These are phyloP conservation scores for Nothoprocta pentlandii DNA, from an alignment of 2,113 vertebrate species.

Conservation along the genomic window DNA sequence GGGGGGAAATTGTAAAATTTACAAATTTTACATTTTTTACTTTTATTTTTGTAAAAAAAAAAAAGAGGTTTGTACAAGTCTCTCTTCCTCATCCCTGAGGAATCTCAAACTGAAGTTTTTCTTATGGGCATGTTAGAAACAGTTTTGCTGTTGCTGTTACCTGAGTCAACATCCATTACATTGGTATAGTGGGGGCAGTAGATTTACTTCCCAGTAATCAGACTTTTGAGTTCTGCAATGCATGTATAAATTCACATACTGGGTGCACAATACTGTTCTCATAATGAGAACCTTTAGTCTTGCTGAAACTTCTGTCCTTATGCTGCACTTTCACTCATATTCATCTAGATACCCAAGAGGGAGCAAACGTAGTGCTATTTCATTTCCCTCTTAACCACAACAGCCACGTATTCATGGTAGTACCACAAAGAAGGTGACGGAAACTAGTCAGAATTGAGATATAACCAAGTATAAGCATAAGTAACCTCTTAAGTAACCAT, in stretches of 20 bases:
- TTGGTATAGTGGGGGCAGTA: neutral
- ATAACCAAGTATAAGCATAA: neutral
- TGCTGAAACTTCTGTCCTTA: neutral
- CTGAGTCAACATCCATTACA: neutral
- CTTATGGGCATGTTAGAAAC: neutral
- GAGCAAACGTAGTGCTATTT: neutral
- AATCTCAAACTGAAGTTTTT: neutral
- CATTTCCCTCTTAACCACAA: neutral
- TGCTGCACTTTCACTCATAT: neutral
- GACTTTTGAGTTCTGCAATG: neutral
- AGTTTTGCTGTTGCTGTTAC: neutral
- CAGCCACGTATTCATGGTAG: neutral
- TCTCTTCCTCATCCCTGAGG: neutral
- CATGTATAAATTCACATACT: neutral
- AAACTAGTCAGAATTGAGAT: neutral
- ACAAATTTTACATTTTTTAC: too few relatives aligned
- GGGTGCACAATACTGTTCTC: neutral
- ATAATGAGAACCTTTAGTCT: neutral
- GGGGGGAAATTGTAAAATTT: too few relatives aligned
- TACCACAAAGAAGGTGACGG: neutral
- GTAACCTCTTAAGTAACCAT: neutral
- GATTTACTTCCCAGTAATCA: neutral
- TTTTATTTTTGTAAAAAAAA: too few relatives aligned
- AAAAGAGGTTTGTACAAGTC: neutral
- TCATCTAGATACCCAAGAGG: neutral